These are phyloP conservation scores for Scaptomyza caliginosa DNA, from an alignment of 2,888 invertebrate genomes.

Conservation along the genomic window DNA sequence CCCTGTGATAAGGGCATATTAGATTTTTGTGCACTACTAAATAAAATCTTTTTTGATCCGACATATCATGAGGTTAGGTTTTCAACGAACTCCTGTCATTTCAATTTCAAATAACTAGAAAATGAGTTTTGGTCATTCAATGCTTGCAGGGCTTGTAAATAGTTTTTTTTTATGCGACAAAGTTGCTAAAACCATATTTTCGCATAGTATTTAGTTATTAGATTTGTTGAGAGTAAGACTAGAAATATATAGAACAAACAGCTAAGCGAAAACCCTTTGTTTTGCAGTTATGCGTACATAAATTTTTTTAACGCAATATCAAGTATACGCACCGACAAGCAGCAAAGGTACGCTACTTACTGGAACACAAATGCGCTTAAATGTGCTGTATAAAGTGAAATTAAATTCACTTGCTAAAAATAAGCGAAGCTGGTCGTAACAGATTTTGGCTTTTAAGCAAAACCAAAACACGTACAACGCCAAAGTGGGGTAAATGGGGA, in stretches of 20 bases:
- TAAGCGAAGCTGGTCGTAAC: conserved; percentile 58
- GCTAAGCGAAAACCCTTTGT: no score
- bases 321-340: neutral
- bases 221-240: no score
- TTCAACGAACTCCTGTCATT: neutral
- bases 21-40: neutral
- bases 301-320: neutral
- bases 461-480: conserved; percentile 64
- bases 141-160: neutral
- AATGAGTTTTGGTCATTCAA: neutral
- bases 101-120: neutral
- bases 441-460: conserved; percentile 48
- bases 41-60: neutral
- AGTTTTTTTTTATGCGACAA: conserved; percentile 11
- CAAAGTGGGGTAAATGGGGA: conserved; percentile 6
- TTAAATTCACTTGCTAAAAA: conserved; percentile 65
- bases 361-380: conserved; percentile 10
- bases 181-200: conserved; percentile 9
- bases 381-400: conserved; percentile 22
- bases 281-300: no score
- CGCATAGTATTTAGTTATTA: no score
- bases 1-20: conserved; percentile 18
- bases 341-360: neutral
- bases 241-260: no score
- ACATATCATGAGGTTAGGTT: neutral